phyloP scores from a whole-genome alignment of 2,113 vertebrate genomes.

The Barbus barbus region DNA sequence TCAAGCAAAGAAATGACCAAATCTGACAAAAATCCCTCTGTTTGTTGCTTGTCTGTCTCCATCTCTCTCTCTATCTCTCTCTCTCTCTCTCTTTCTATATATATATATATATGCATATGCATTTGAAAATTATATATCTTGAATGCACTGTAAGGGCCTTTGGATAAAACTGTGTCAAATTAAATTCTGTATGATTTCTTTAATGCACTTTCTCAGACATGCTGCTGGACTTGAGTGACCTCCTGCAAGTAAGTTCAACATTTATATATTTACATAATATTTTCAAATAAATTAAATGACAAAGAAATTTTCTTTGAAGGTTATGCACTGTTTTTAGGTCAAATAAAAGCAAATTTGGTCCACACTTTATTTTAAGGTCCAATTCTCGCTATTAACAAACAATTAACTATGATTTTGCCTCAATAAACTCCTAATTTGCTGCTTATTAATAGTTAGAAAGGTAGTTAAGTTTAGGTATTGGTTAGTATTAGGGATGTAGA shows the following conservation, averaged over 20 bases:
- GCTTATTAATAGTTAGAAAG: no score
- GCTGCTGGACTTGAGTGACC: slow-evolving; percentile 95
- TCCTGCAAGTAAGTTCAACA: slow-evolving; percentile 85
- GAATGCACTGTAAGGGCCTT: neutral
- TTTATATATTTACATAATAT: neutral
- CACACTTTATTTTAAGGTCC: no score
- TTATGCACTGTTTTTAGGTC: no score
- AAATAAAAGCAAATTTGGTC: no score
- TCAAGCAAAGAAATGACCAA: neutral
- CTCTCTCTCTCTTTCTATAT: neutral
- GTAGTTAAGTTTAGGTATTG: no score
- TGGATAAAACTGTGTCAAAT: neutral
- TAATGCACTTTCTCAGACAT: slow-evolving; percentile 80
- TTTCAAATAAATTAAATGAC: no score
- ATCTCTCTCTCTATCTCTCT: no score
- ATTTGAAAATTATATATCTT: neutral
- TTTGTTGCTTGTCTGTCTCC: neutral
- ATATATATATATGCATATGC: neutral
- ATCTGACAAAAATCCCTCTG: neutral
- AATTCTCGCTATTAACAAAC: no score
- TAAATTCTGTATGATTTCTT: slow-evolving; percentile 44
- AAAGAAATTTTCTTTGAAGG: no score
- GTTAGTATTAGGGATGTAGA: no score
- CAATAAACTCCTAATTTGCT: no score
- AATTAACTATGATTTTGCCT: no score